These are phyloP conservation scores for Poeciliopsis infans DNA, from an alignment of 2,797 vertebrate species.

Conservation along the genomic window DNA sequence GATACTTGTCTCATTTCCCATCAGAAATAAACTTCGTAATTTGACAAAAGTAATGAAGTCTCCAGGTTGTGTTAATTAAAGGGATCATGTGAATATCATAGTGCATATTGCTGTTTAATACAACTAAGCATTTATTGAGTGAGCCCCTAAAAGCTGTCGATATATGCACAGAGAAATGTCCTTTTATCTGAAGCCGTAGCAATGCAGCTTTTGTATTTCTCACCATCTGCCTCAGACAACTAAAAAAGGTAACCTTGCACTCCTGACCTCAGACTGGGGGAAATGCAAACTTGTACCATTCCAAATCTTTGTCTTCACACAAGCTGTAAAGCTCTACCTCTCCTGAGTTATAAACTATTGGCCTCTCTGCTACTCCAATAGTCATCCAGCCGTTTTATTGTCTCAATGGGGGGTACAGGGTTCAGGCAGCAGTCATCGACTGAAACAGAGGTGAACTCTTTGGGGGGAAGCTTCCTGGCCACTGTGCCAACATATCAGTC, in stretches of 20 bases:
- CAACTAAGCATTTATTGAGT: slow-evolving; percentile 59
- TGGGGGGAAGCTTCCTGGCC: slow-evolving; percentile 47
- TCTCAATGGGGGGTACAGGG: slow-evolving; percentile 79
- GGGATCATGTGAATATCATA: neutral
- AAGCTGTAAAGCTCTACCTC: slow-evolving; percentile 68
- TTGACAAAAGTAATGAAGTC: neutral
- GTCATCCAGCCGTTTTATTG: slow-evolving; percentile 85
- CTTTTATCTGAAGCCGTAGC: slow-evolving; percentile 63
- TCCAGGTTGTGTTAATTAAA: neutral
- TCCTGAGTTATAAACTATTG: slow-evolving; percentile 79
- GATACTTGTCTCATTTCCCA: neutral
- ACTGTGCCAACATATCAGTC: slow-evolving; percentile 53
- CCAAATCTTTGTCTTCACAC: slow-evolving; percentile 80
- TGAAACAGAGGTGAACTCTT: slow-evolving; percentile 74
- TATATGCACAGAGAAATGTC: slow-evolving; percentile 54
- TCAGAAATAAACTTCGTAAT: neutral
- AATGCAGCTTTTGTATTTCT: slow-evolving; percentile 56
- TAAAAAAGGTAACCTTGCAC: slow-evolving; percentile 75
- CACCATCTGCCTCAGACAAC: slow-evolving; percentile 59
- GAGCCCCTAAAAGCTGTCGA: slow-evolving; percentile 39
- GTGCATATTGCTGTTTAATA: neutral
- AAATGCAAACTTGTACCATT: slow-evolving; percentile 81
- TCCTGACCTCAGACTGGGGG: slow-evolving; percentile 76
- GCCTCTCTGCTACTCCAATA: slow-evolving; percentile 76
- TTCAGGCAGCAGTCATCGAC: slow-evolving; percentile 81